Base-by-base conservation (phyloP, 2,113 vertebrate species). In the Lepus europaeus region DNA sequence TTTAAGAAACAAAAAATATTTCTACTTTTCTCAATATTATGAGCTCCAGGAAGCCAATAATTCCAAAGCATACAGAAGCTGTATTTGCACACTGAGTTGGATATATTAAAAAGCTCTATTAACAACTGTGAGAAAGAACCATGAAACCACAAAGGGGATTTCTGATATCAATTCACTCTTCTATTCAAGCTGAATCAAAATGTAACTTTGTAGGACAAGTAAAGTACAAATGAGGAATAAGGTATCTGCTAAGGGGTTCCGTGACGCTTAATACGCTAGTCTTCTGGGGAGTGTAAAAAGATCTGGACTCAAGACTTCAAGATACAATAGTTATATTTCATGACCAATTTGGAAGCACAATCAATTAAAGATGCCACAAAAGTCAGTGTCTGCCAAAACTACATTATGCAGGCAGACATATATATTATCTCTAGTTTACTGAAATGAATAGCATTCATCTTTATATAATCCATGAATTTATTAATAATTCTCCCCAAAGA, bases 161-260 rank as follows among this genome's bases (percentile, higher is more conserved):
- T 94, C 80, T 92, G 51, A 87, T 79, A 84, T 72, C 9, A 61
- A 74, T 69, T 78, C 45, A 72, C 59, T 89, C 39, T 79, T 95
- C 69, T 90, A 90, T 20, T 94, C 27, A 73, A 87, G 23, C 96
- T 70, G 36, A 96, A 92, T 85, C 53, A 91, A 94, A 87, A 91
- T 20, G 45, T 27, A 95, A 87, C 88, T 95, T 95, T 36, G 29
- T 25, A 95, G 81, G 64, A 84, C 39, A 79, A 77, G 27, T 79
- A 36, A 94, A 86, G 25, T 53, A 64, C 39, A 64, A 20, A 23
- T 31, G 63, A 87, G 61, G 77, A 93, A 90, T 25, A 91, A 51
- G 14, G 33, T 80, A 78, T 49, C 17, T 89, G 27, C 12, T 73
- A 91, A 94, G 72, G 87, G n/a, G 23, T 39, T 77, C 27, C 13